These are phyloP conservation scores for Sus scrofa DNA, from an alignment of 2,113 vertebrate species.

Conservation along the genomic window DNA sequence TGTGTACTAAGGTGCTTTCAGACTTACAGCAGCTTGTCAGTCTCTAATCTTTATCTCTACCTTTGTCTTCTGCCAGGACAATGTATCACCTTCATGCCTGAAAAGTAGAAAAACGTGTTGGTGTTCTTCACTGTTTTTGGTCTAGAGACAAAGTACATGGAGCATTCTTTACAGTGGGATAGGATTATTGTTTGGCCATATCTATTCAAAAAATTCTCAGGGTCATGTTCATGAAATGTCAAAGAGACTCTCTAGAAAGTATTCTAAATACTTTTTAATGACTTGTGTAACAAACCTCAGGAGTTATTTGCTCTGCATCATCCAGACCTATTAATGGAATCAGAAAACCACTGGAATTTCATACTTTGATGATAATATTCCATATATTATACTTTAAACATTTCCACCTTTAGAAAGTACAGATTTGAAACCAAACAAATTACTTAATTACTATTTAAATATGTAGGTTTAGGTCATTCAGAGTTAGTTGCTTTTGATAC, in stretches of 20 bases:
- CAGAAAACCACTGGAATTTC: neutral
- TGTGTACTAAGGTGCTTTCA: neutral
- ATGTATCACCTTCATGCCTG: neutral
- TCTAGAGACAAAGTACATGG: neutral
- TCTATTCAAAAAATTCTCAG: slow-evolving; percentile 27
- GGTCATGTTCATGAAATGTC: neutral
- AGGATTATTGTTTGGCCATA: neutral
- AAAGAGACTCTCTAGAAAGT: neutral
- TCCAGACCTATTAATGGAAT: neutral
- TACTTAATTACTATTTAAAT: neutral
- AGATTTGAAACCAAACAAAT: slow-evolving; percentile 2
- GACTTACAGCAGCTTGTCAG: neutral
- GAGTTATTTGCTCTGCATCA: neutral
- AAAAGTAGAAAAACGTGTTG: neutral
- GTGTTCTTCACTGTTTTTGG: neutral
- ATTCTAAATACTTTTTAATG: neutral
- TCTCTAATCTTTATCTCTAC: neutral
- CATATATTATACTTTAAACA: neutral
- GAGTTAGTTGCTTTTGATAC: neutral
- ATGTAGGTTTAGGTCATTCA: neutral
- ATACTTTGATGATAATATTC: slow-evolving; percentile 8
- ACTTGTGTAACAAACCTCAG: neutral
- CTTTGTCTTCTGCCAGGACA: neutral
- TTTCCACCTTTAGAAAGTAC: slow-evolving; percentile 33
- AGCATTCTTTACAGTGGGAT: slow-evolving; percentile 29